These are phyloP conservation scores for Caenorhabditis parvicauda DNA, from an alignment of 2,888 invertebrate genomes.

Conservation along the genomic window DNA sequence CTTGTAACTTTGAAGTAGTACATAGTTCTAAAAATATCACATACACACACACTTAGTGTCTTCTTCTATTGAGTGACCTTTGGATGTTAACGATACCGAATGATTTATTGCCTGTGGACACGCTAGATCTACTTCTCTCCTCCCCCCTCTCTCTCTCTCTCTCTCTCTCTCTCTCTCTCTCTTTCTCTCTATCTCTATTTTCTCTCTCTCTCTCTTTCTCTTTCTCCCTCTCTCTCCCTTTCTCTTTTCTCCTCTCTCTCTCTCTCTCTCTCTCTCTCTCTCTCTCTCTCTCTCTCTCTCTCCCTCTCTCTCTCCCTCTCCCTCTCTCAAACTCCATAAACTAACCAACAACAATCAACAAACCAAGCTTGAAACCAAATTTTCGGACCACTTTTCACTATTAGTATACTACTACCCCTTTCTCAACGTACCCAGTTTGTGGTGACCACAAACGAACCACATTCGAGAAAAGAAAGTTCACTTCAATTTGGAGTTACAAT, in stretches of 20 bases:
- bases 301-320: slow-evolving; percentile 4
- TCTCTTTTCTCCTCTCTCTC: neutral
- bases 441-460: too few relatives aligned
- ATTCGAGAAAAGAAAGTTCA: too few relatives aligned
- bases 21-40: neutral
- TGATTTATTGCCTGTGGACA: neutral
- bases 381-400: too few relatives aligned
- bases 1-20: neutral
- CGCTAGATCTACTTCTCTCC: neutral
- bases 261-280: neutral
- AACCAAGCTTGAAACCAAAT: too few relatives aligned
- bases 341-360: too few relatives aligned
- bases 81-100: too few relatives aligned
- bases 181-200: neutral
- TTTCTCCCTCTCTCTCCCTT: neutral
- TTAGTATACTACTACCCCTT: too few relatives aligned
- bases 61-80: too few relatives aligned
- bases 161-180: neutral
- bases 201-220: neutral
- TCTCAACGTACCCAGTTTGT: too few relatives aligned
- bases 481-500: too few relatives aligned
- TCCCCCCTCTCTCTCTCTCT: neutral
- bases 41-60: neutral
- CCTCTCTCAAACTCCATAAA: neutral
- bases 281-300: neutral